Conservation (phyloP, 2,797 vertebrate genomes). For the Thripadectes ignobilis region DNA sequence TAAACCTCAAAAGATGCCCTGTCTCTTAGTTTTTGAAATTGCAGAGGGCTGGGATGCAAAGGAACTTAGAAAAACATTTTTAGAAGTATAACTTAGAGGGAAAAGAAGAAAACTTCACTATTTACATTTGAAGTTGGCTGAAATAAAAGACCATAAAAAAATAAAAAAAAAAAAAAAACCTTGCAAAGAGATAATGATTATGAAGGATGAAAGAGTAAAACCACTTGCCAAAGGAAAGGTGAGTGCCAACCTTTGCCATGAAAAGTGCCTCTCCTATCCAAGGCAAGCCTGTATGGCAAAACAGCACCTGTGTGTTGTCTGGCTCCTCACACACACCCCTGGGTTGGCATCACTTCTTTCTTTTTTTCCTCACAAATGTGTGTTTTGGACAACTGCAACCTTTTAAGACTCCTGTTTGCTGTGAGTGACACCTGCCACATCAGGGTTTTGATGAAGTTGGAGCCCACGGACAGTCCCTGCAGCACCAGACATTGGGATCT, state of each 20-base stretch:
- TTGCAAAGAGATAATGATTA: accelerated
- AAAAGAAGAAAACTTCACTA: not conserved
- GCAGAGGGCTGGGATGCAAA: not conserved
- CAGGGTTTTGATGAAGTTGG: not conserved
- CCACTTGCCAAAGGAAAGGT: not conserved
- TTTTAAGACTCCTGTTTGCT: not conserved
- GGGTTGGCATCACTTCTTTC: not conserved
- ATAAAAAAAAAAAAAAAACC: too few relatives aligned
- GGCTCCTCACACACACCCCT: not conserved
- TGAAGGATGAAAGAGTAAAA: not conserved
- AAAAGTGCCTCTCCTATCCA: not conserved
- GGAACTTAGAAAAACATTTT: not conserved
- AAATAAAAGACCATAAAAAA: not conserved
- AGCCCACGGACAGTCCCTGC: accelerated
- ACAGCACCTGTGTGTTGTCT: accelerated
- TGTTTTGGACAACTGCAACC: not conserved
- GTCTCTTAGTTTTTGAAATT: not conserved
- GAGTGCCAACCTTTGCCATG: accelerated
- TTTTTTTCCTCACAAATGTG: accelerated
- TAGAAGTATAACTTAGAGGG: not conserved
- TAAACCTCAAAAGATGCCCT: not conserved
- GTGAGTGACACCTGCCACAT: not conserved
- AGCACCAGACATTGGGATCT: not conserved
- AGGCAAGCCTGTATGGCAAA: accelerated
- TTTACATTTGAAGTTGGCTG: not conserved